Conservation (phyloP, 2,797 vertebrate species). For the Takifugu rubripes region DNA sequence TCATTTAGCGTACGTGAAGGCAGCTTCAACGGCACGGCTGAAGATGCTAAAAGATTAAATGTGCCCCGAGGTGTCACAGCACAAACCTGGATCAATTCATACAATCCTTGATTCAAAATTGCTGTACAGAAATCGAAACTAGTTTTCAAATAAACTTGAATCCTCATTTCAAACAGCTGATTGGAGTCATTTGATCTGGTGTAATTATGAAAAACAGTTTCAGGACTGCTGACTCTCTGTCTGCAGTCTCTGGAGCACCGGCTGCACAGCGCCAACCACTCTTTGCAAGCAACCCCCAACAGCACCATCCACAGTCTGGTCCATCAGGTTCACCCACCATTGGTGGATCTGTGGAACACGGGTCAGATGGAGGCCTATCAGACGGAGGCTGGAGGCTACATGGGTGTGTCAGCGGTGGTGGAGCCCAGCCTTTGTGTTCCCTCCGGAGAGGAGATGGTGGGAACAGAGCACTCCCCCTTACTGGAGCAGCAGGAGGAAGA, state of each 20-base stretch:
- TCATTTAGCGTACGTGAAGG: not conserved
- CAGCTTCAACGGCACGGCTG: not conserved
- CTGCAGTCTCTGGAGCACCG: constrained; percentile 75
- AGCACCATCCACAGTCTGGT: constrained; percentile 81
- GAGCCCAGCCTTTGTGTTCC: constrained; percentile 73
- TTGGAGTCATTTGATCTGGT: not conserved
- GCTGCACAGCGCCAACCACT: constrained; percentile 79
- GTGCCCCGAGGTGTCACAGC: not conserved
- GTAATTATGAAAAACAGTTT: too few species aligned
- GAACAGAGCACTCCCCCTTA: constrained; percentile 84
- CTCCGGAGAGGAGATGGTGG: constrained; percentile 76
- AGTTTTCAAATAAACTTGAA: not conserved
- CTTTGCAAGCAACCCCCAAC: constrained; percentile 81
- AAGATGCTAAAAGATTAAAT: not conserved
- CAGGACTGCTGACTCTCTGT: constrained; percentile 5
- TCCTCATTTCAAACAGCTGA: not conserved
- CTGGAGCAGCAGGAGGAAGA: constrained; percentile 87
- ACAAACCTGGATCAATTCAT: not conserved
- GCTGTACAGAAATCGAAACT: not conserved
- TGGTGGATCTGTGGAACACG: constrained; percentile 88
- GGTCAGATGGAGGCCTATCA: constrained; percentile 77
- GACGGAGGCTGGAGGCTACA: constrained; percentile 78
- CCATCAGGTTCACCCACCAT: constrained; percentile 77
- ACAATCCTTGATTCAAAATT: not conserved
- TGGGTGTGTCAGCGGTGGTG: constrained; percentile 81